These are phyloP conservation scores for Chrysolina haemoptera DNA, from an alignment of 2,888 invertebrate genomes.

Conservation along the genomic window DNA sequence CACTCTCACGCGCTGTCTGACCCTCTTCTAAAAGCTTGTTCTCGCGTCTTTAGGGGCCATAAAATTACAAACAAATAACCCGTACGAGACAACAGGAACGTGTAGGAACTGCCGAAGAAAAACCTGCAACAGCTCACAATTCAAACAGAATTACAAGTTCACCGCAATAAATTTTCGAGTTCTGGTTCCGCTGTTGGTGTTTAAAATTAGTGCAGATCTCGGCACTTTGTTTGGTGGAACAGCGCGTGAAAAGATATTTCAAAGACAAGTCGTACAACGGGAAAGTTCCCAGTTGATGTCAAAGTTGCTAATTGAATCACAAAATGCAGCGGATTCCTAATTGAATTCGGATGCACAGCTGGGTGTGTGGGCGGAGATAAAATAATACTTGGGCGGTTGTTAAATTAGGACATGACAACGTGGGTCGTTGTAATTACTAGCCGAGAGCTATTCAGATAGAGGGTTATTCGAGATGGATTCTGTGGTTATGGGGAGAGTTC, in stretches of 20 bases:
- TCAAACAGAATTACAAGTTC: constrained; percentile 31
- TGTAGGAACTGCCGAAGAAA: constrained; percentile 11
- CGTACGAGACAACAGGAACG: constrained; percentile 4
- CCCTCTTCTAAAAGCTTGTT: constrained; percentile 9
- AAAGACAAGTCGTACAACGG: constrained; percentile 24
- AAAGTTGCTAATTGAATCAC: constrained; percentile 31
- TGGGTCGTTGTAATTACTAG: constrained; percentile 2
- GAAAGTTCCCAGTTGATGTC: constrained; percentile 26
- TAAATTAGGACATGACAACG: constrained; percentile 3
- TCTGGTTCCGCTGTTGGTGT: constrained; percentile 41
- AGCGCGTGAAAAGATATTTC: constrained; percentile 30
- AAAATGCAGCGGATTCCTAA: constrained; percentile 30
- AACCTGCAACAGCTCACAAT: constrained; percentile 17
- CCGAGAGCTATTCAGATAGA: background rate
- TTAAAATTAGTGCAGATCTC: constrained; percentile 43
- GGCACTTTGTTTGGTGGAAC: constrained; percentile 35
- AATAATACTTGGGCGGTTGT: constrained; percentile 35
- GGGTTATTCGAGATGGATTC: background rate
- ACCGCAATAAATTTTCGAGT: constrained; percentile 39
- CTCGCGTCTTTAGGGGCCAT: constrained; percentile 6
- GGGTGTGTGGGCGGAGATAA: constrained; percentile 7
- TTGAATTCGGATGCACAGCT: constrained; percentile 17
- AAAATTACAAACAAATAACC: constrained; percentile 13
- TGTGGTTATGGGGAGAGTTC: background rate
- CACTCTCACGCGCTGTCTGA: background rate